Percentiles rank a stretch among this genome's conserved stretches.
phyloP scores from a whole-genome alignment of 2,888 invertebrate genomes.

The Tachina fera region DNA sequence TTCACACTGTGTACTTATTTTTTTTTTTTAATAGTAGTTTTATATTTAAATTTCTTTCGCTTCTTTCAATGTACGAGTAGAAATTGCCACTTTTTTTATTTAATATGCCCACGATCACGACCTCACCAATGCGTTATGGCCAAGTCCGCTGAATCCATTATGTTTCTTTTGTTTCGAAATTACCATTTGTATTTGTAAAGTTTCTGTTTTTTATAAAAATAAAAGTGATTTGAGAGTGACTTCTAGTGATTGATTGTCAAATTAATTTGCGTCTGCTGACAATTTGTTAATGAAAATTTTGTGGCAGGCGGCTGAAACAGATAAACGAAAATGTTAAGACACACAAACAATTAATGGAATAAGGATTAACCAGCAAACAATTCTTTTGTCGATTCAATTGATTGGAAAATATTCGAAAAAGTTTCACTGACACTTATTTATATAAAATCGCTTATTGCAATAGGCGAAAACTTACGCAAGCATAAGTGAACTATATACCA shows the following conservation, averaged over 20 bases:
- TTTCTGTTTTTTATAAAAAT: background rate
- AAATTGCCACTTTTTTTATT: conserved; percentile 39
- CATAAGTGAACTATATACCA: too few species aligned
- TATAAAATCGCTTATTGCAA: too few species aligned
- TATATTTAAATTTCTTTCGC: background rate
- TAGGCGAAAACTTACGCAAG: too few species aligned
- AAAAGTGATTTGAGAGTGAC: background rate
- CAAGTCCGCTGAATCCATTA: conserved; percentile 6
- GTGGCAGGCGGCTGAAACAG: background rate
- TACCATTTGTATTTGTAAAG: background rate
- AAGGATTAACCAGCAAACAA: background rate
- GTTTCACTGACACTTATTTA: too few species aligned
- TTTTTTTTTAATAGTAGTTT: too few species aligned
- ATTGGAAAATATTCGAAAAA: too few species aligned
- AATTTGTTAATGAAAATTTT: conserved; percentile 34
- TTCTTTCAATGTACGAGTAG: conserved; percentile 5
- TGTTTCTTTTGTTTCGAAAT: background rate
- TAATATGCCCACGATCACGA: conserved; percentile 43
- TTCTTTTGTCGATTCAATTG: too few species aligned
- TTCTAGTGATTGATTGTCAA: conserved; percentile 29
- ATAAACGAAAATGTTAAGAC: conserved; percentile 19
- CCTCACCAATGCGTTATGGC: conserved; percentile 23
- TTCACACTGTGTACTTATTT: too few species aligned
- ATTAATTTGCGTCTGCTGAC: background rate
- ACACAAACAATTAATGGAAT: background rate